These are phyloP conservation scores for Cantharis flavilabris DNA, from an alignment of 2,888 invertebrate species.

Conservation along the genomic window DNA sequence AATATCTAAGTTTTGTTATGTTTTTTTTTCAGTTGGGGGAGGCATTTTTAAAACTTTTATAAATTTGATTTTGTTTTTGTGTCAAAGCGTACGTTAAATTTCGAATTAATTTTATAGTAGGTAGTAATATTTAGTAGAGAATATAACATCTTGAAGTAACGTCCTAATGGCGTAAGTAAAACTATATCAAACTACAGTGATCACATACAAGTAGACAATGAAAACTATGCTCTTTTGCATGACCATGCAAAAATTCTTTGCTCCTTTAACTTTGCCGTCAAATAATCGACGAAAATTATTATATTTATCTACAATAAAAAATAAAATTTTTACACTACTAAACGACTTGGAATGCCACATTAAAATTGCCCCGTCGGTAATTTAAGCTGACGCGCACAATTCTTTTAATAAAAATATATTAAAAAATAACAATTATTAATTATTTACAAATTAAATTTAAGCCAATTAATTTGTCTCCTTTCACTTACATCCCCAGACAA, in stretches of 20 bases:
- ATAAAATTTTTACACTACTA: slow-evolving; percentile 12
- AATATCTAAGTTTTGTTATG: background rate
- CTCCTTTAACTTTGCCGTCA: slow-evolving; percentile 43
- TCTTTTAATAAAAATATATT: background rate
- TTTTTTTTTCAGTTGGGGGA: background rate
- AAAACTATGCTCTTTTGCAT: slow-evolving; percentile 45
- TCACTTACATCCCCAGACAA: background rate
- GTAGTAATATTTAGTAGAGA: slow-evolving; percentile 21
- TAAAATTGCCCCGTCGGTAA: background rate
- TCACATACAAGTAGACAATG: slow-evolving; percentile 52
- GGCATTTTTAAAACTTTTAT: background rate
- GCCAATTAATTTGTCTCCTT: background rate
- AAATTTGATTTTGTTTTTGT: slow-evolving; percentile 24
- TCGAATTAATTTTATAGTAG: slow-evolving; percentile 8
- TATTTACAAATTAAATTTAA: background rate
- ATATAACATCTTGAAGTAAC: slow-evolving; percentile 25
- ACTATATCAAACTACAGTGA: slow-evolving; percentile 43
- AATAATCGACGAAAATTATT: slow-evolving; percentile 39
- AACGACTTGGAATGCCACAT: slow-evolving; percentile 9
- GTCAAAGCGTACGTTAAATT: slow-evolving; percentile 28
- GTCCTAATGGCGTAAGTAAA: slow-evolving; percentile 12
- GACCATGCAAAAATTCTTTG: slow-evolving; percentile 36
- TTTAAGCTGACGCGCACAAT: background rate
- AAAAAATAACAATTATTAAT: background rate
- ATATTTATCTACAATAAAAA: slow-evolving; percentile 22